Conservation (phyloP, 2,113 vertebrate species). For the Martes martes region DNA sequence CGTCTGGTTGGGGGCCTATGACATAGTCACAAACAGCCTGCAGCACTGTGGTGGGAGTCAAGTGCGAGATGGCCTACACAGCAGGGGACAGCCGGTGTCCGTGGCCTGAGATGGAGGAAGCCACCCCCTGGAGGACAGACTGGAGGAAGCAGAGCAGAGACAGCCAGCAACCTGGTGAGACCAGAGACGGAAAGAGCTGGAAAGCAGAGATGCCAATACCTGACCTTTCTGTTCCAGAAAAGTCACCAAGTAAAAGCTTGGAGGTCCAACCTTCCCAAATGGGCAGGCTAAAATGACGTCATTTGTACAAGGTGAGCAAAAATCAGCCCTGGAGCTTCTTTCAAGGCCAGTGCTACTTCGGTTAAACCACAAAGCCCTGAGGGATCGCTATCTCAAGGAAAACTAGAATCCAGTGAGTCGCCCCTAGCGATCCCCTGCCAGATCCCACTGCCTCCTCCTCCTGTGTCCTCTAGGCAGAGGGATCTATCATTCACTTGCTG, state of each 20-base stretch:
- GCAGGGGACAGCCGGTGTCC: background rate
- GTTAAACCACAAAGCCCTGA: background rate
- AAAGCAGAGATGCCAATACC: background rate
- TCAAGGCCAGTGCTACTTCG: background rate
- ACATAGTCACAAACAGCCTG: background rate
- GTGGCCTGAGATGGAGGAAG: background rate
- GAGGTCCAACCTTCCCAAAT: background rate
- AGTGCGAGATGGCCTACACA: too few relatives aligned
- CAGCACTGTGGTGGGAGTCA: background rate
- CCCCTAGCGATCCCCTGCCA: accelerated
- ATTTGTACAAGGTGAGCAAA: background rate
- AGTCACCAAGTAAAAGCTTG: background rate
- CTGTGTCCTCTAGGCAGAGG: background rate
- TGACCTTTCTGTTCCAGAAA: background rate
- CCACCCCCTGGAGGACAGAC: background rate
- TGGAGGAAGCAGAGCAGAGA: background rate
- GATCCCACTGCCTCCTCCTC: background rate
- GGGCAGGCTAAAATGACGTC: background rate
- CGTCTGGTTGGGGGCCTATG: background rate
- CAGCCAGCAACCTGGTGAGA: background rate
- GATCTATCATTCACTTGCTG: background rate
- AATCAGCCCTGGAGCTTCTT: background rate
- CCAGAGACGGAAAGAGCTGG: background rate
- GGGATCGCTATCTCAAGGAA: background rate
- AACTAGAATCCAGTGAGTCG: background rate